A percentile compares a stretch with the other conserved stretches of the same genome.
Evolutionary conservation across 2,888 invertebrate genomes (phyloP).

Genomic region (Cyrtodaria siliqua): DNA sequence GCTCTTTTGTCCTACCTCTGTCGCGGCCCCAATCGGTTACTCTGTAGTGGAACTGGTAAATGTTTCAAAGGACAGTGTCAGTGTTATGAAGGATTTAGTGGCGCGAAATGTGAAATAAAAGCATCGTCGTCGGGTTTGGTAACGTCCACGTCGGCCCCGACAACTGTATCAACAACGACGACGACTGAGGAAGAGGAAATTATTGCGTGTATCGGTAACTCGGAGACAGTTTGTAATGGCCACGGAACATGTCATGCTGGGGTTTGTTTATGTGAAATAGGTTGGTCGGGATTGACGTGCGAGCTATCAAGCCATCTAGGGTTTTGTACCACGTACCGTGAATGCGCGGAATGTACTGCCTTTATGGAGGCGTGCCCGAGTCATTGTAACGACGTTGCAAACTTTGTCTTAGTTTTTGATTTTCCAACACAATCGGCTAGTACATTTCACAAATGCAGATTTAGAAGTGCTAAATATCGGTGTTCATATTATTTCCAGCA

Average conservation of each 20-base stretch:
- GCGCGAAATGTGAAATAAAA: constrained; percentile 19
- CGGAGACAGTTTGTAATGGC: constrained; percentile 35
- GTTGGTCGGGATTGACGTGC: constrained; percentile 35
- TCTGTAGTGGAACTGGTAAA: constrained; percentile 24
- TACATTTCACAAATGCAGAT: constrained; percentile 37
- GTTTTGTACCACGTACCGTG: constrained; percentile 42
- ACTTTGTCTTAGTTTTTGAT: constrained; percentile 38
- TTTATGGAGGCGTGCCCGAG: constrained; percentile 30
- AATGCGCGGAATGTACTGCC: constrained; percentile 51
- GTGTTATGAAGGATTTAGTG: constrained; percentile 16
- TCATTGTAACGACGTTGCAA: constrained; percentile 22
- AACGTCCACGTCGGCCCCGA: neutral
- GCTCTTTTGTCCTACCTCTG: constrained; percentile 40
- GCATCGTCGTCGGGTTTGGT: neutral
- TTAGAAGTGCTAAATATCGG: constrained; percentile 10
- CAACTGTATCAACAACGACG: neutral
- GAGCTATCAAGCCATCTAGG: constrained; percentile 25
- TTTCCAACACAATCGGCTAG: constrained; percentile 8
- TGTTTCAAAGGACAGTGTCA: constrained; percentile 12
- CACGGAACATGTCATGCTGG: constrained; percentile 38
- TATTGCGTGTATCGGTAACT: constrained; percentile 23
- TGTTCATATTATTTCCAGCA: constrained; percentile 41
- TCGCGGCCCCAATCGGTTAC: constrained; percentile 20
- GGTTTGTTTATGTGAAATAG: constrained; percentile 31
- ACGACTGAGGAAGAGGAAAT: neutral